Evolutionary conservation across 2,888 invertebrate genomes (phyloP), one percentile per base, ranked within the genome.

Genomic region (Oxycera nigricornis): DNA sequence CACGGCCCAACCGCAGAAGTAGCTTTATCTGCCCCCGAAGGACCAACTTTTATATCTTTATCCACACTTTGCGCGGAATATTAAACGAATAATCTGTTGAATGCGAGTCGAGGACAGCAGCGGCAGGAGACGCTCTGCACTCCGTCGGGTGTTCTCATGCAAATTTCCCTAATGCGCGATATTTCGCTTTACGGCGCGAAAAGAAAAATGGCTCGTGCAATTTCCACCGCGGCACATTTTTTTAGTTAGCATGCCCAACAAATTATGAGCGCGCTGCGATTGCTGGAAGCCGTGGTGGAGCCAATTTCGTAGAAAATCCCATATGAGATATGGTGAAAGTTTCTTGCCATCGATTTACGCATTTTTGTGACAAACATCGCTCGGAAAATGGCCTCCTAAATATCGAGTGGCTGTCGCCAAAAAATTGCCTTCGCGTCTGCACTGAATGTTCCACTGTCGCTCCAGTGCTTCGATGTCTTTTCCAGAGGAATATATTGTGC

Each of bases 241-340:
- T 65, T 65, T 39, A 65, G 9, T 65, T 41, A 20, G 20, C 39
- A 22, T 41, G 41, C n/a, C 11, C 39, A 24, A 41, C 65, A 62
- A 62, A 62, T 62, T 62, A 62, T 62, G 62, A 62, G 62, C 35
- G 17, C 17, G 35, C 31, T 62, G 35, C 62, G 62, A 35, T 62
- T 65, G 65, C 65, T 65, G 24, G 39, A 65, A 65, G 39, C 35
- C 41, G 20, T 65, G 24, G 1, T n/a, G 41, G 14, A 41, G 59
- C 39, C 72, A 59, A 72, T 72, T 72, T 59, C 57, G 28, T 17
- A 26, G 41, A 39, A 72, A 72, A 72, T 59, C 72, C 59, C 70
- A 73, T 61, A 75, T 62, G 68, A 75, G 73, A 73, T 68, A 75
- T 75, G 61, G 73, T 52, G 30, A 73, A 73, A 75, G 61, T 75